A percentile compares a stretch with the other conserved stretches of the same genome.
phyloP scores from a whole-genome alignment of 2,113 vertebrate genomes.

The Monarcha castaneiventris region DNA sequence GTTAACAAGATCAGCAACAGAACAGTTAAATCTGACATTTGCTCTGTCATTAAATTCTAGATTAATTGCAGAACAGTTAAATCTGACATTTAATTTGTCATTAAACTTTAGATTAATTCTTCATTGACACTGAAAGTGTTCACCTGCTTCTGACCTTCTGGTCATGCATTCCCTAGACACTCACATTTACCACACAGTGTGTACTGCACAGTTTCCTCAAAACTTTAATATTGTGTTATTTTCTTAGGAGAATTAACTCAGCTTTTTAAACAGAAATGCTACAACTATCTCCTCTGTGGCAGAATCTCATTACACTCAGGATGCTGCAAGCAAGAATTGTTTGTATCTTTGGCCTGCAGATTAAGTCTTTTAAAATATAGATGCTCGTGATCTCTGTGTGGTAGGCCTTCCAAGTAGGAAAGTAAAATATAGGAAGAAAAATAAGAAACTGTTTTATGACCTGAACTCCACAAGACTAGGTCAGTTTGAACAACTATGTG shows the following conservation, averaged over 20 bases:
- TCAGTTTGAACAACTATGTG: neutral
- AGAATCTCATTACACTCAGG: neutral
- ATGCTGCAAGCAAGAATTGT: neutral
- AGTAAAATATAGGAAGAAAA: neutral
- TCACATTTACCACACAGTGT: neutral
- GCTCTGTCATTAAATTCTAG: conserved; percentile 25
- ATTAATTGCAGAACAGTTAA: conserved; percentile 34
- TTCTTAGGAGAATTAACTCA: neutral
- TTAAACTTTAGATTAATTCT: conserved; percentile 49
- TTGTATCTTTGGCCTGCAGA: neutral
- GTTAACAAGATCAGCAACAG: neutral
- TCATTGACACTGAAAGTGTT: neutral
- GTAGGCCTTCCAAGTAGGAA: neutral
- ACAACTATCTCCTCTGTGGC: neutral
- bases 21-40: conserved; percentile 35
- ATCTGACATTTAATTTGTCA: conserved; percentile 50
- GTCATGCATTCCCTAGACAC: neutral
- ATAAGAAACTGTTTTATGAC: neutral
- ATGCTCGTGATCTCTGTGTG: neutral
- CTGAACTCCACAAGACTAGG: neutral
- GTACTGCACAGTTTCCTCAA: neutral
- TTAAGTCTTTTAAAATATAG: neutral
- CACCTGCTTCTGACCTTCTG: conserved; percentile 10
- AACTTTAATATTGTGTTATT: neutral
- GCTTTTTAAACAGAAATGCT: neutral